Conservation (phyloP, 1,140 invertebrate species). For the Geopemphigus sp. region DNA sequence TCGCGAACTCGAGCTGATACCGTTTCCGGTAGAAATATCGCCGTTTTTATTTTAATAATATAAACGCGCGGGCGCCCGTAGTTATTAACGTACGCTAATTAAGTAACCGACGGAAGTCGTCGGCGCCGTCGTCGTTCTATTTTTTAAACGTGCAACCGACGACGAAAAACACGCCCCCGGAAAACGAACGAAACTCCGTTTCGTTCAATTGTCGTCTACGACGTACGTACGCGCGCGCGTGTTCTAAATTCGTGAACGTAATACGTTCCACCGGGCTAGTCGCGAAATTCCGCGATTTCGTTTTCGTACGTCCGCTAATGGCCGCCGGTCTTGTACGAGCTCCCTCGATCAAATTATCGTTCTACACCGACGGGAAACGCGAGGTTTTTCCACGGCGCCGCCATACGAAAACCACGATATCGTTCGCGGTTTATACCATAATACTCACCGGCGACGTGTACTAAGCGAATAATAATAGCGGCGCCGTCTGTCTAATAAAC, state of each 20-base stretch:
- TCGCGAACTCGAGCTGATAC: neutral
- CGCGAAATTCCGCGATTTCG: neutral
- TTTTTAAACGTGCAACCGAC: neutral
- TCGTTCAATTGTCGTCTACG: neutral
- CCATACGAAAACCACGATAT: no score
- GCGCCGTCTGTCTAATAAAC: no score
- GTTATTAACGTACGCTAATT: no score
- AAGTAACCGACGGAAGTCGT: neutral
- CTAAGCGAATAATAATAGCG: no score
- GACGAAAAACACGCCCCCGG: no score
- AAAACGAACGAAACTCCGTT: neutral
- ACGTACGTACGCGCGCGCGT: neutral
- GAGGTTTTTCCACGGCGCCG: neutral
- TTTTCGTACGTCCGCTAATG: neutral
- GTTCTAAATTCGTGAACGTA: neutral
- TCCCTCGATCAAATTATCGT: neutral
- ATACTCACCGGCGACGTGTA: no score
- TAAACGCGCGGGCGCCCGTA: no score
- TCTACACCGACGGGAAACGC: neutral
- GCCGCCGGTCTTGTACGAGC: neutral
- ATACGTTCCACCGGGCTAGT: no score
- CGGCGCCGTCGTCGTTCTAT: neutral
- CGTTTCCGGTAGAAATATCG: neutral
- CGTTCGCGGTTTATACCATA: no score
- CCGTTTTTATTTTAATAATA: constrained; percentile 5